These are phyloP conservation scores for Ommatoiulus sabulosus DNA, from an alignment of 2,888 invertebrate species.

Conservation along the genomic window DNA sequence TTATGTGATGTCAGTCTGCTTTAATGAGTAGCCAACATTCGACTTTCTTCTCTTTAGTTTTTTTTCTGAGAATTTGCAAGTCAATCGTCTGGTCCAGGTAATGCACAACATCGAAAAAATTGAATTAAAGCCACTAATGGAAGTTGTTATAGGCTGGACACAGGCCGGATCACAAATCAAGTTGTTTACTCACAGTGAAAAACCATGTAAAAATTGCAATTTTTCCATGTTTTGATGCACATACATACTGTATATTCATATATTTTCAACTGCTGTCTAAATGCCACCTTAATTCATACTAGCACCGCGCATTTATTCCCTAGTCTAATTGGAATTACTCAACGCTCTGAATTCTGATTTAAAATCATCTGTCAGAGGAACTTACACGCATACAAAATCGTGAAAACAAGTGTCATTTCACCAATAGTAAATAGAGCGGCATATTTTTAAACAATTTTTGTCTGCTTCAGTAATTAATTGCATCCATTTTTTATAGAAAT, in stretches of 20 bases:
- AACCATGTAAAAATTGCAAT: neutral
- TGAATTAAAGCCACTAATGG: neutral
- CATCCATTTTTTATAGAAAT: neutral
- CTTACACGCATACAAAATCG: neutral
- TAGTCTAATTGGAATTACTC: neutral
- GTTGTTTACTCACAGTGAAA: neutral
- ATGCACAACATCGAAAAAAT: neutral
- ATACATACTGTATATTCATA: neutral
- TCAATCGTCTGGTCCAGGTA: too few species aligned
- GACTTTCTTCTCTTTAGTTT: neutral
- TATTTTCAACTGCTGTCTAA: constrained; percentile 40
- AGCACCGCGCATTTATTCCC: neutral
- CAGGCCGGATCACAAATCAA: neutral
- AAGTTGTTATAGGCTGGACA: neutral
- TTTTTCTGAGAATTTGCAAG: neutral
- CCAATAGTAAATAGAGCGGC: neutral
- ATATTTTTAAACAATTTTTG: constrained; percentile 13
- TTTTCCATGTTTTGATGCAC: neutral
- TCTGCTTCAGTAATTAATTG: constrained; percentile 33
- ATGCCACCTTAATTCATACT: constrained; percentile 14
- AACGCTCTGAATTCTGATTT: neutral
- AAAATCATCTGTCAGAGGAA: neutral
- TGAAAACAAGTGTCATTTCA: neutral
- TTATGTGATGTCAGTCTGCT: neutral
- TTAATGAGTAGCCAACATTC: constrained; percentile 11